These are phyloP conservation scores for Enteromius paludinosus DNA, from an alignment of 2,797 vertebrate genomes.

Conservation along the genomic window DNA sequence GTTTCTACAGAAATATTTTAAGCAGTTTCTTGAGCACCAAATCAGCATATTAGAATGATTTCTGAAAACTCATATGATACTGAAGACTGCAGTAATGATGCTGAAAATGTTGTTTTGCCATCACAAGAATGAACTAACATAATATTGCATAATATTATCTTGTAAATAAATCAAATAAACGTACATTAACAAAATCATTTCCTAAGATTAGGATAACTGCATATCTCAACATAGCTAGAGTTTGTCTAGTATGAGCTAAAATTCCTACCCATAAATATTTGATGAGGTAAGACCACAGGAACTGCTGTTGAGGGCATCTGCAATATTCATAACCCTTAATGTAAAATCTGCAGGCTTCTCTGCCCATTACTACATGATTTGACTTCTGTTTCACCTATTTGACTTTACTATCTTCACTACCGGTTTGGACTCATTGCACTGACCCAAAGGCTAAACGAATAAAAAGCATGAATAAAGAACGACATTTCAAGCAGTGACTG, in stretches of 20 bases:
- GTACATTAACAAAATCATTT: neutral
- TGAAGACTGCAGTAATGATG: too few species aligned
- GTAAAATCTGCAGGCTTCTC: constrained; percentile 23
- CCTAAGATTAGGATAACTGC: neutral
- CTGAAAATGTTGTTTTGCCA: neutral
- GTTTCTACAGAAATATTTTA: neutral
- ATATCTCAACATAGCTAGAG: neutral
- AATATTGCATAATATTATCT: neutral
- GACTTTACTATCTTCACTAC: neutral
- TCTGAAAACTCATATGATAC: neutral
- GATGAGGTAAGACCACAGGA: constrained; percentile 39
- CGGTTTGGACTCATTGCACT: constrained; percentile 1
- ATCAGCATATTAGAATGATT: neutral
- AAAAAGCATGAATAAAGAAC: constrained; percentile 2
- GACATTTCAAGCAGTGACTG: neutral
- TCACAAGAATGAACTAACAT: neutral
- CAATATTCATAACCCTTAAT: constrained; percentile 43
- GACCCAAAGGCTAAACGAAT: constrained; percentile 16
- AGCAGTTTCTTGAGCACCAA: neutral
- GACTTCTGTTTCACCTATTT: constrained; percentile 18
- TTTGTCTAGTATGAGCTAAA: constrained; percentile 15
- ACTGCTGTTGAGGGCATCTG: constrained; percentile 28
- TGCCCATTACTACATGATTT: constrained; percentile 14
- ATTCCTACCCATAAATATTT: constrained; percentile 37
- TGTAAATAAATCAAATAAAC: neutral